Base-by-base conservation (phyloP, 2,888 invertebrate genomes). In the Dilophus febrilis region DNA sequence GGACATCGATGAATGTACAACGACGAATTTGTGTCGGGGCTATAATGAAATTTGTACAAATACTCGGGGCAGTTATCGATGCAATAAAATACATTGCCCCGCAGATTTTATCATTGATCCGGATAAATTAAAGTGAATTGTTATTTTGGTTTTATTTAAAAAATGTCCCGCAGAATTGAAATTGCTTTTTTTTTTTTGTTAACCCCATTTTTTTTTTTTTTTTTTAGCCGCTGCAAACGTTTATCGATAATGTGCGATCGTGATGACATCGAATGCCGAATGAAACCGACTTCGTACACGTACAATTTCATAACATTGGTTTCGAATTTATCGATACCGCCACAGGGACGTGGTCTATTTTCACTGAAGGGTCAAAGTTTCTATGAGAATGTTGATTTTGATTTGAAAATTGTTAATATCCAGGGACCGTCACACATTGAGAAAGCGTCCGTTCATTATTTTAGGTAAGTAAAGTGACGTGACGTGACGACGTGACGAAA, bases 261-360 rank as follows among this genome's bases (percentile, higher is more conserved):
- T 18, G 71, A 74, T n/a, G 83, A 85, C 57, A 60, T 66, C 50
- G 68, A 73, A 19, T 95, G 95, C 51, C 68, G 78, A 39, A 73
- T 73, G 35, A 74, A 75, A 51, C 91, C 95, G 1, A 74, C 86
- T 35, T 82, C 86, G 38, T 84, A 84, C 56, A 88, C 88, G 27
- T 91, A 81, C 66, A 91, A 94, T 63, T 95, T 87, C 61, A 83
- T 97, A 50, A 85, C 91, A 1, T 78, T 97, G 52, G 84, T 87
- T 0, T 83, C 90, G 18, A 81, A 85, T 55, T 65, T 85, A 40
- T 77, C 77, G 38, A 68, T 88, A 30, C 77, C 82, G 0, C 58
- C 59, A 3, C 54, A 58, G 36, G 62, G 61, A 7, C 53, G 60
- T 29, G 82, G 85, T 40, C 66, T 95, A 8, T 94, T 95, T 61